Percentiles rank a stretch among this genome's conserved stretches.
Evolutionary conservation across 2,888 invertebrate genomes (phyloP).

Genomic region (Bhutanitis thaidina): DNA sequence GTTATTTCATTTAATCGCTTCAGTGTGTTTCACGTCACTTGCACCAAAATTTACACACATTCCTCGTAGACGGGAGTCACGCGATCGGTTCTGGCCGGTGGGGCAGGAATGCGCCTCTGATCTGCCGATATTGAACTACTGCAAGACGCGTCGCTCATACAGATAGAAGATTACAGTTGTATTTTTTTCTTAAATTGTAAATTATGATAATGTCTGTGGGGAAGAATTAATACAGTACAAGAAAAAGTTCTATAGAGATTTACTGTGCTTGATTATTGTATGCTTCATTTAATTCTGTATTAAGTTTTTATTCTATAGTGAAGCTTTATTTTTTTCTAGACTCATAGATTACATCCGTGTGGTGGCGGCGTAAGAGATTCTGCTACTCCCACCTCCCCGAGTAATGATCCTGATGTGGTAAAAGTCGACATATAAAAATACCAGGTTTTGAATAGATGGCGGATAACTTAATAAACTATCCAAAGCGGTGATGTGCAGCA

Average conservation of each 20-base stretch:
- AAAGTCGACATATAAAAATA: too few species aligned
- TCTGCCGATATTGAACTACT: constrained; percentile 43
- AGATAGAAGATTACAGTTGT: constrained; percentile 6
- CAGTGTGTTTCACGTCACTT: constrained; percentile 24
- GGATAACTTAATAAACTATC: too few species aligned
- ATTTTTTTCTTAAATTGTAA: constrained; percentile 12
- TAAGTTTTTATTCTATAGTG: not conserved
- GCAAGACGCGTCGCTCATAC: constrained; percentile 16
- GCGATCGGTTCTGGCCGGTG: constrained; percentile 60
- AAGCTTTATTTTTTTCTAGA: not conserved
- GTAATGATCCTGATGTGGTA: too few species aligned
- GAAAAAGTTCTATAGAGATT: not conserved
- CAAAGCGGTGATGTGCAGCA: too few species aligned
- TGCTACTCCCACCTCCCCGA: too few species aligned
- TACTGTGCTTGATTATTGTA: not conserved
- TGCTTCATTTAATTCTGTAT: not conserved
- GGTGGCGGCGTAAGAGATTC: too few species aligned
- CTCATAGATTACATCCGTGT: too few species aligned
- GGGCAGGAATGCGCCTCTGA: constrained; percentile 53
- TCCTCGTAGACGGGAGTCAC: constrained; percentile 42
- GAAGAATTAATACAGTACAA: not conserved
- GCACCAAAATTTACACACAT: constrained; percentile 33
- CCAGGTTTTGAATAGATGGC: too few species aligned
- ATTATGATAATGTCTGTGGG: constrained; percentile 8
- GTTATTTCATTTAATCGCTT: too few species aligned